These are phyloP conservation scores for Vulpes ferrilata DNA, from an alignment of 2,113 vertebrate species.

Conservation along the genomic window DNA sequence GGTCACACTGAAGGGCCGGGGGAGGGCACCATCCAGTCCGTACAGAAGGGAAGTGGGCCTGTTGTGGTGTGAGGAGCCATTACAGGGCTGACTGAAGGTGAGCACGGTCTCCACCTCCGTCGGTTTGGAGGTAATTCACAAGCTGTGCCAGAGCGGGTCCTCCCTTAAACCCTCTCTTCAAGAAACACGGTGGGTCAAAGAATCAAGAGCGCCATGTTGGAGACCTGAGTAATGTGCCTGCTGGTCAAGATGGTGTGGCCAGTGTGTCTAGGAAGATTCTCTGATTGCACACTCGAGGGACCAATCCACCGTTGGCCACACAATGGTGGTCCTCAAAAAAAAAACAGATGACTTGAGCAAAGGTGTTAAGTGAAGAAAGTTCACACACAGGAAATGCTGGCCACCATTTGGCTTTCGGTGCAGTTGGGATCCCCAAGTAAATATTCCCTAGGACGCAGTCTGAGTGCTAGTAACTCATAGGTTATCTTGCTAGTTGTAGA, in stretches of 20 bases:
- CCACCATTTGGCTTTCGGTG: constrained; percentile 94
- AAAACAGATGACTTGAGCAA: constrained; percentile 95
- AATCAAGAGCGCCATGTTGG: constrained; percentile 94
- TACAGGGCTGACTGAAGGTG: constrained; percentile 83
- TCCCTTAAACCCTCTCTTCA: constrained; percentile 94
- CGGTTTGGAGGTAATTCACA: constrained; percentile 90
- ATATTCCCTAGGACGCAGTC: constrained; percentile 29
- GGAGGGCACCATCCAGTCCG: constrained; percentile 84
- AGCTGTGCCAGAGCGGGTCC: constrained; percentile 95
- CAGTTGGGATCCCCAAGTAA: constrained; percentile 93
- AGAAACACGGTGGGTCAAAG: constrained; percentile 92
- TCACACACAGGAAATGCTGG: constrained; percentile 96
- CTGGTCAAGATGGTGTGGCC: constrained; percentile 87
- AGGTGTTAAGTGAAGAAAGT: constrained; percentile 94
- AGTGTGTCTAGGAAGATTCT: constrained; percentile 85
- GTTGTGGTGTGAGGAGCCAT: constrained; percentile 86
- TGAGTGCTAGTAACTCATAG: not conserved
- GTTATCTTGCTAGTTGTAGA: constrained; percentile 57
- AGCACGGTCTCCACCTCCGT: constrained; percentile 90
- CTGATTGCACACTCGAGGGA: constrained; percentile 88
- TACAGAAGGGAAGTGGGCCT: constrained; percentile 83
- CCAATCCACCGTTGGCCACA: constrained; percentile 92
- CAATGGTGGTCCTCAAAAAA: constrained; percentile 96
- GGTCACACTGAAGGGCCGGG: constrained; percentile 87
- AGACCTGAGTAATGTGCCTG: constrained; percentile 95